These are phyloP conservation scores for Himantopus leucocephalus DNA, from an alignment of 2,113 vertebrate species.

Conservation along the genomic window DNA sequence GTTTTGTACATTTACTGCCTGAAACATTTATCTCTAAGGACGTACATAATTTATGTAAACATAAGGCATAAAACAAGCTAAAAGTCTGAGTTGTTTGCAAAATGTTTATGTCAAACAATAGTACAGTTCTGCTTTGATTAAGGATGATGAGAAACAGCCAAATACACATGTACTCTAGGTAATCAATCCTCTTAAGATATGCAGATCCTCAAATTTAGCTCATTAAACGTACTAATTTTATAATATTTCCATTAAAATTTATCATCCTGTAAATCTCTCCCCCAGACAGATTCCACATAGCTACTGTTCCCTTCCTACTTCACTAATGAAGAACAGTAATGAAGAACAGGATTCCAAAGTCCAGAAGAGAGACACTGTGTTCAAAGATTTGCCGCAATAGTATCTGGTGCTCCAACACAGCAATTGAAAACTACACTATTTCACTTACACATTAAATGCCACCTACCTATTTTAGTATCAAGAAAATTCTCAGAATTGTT, in stretches of 20 bases:
- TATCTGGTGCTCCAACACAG: background rate
- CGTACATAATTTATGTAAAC: background rate
- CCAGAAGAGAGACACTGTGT: background rate
- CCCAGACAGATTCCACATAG: background rate
- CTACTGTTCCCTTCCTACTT: background rate
- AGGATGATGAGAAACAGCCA: background rate
- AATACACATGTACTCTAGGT: background rate
- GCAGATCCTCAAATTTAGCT: background rate
- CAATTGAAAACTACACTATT: background rate
- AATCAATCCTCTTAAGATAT: background rate
- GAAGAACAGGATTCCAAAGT: background rate
- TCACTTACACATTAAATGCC: background rate
- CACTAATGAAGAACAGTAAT: background rate
- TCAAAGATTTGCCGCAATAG: background rate
- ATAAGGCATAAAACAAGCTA: background rate
- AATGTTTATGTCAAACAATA: background rate
- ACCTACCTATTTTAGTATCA: slow-evolving; percentile 88
- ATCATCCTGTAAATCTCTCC: background rate
- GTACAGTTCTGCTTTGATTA: background rate
- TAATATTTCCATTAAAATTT: background rate
- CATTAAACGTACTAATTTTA: background rate
- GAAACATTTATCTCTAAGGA: background rate
- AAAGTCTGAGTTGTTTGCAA: background rate
- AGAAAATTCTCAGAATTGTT: slow-evolving; percentile 80
- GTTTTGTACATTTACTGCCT: background rate